Evolutionary conservation across 2,113 vertebrate genomes (phyloP), one percentile per base, ranked within the genome.

Genomic region (Porphyrio hochstetteri): DNA sequence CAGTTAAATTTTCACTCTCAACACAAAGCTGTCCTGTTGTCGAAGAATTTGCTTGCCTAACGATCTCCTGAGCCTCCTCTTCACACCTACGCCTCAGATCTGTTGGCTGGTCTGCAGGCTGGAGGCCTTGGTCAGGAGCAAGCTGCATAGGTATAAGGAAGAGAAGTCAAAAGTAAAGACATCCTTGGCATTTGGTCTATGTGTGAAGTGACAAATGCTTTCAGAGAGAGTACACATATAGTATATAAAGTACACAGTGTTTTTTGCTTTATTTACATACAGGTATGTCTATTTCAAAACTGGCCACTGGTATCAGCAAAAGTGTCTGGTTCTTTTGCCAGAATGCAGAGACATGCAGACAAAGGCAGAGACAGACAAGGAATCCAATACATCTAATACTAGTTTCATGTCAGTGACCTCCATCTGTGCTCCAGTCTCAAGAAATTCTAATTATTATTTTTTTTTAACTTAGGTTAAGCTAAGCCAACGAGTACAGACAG

Each of bases 41-140:
- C 5, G 98, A 96, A 8, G 98, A 96, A 80, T 98, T 99, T 38
- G 98, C 98, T 71, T 98, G 98, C 87, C 98, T 98, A 64, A 99
- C 98, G 2, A 99, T 98, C 65, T 99, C 99, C 97, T 99, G 99
- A 33, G 99, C 99, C 78, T 99, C 98, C 15, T 99, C 99, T 80
- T 99, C 99, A 84, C 99, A 99, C 15, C 99, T 98, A 8, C 98
- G 97, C 50, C 99, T 98, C 96, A 99, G 97, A 65, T 99, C 99
- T 11, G 99, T 99, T 1, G 99, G 99, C 24, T 99, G 99, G 92
- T 99, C 99, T 2, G 98, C 98, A 18, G 99, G 99, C 92, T 99
- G 99, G 85, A 99, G 98, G 46, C 99, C 99, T 87, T 99, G 99
- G 92, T 99, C 99, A 57, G 99, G 99, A 86, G 99, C 99, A 53